Conservation (phyloP, 2,888 invertebrate species). For the Callyntrura sp. region DNA sequence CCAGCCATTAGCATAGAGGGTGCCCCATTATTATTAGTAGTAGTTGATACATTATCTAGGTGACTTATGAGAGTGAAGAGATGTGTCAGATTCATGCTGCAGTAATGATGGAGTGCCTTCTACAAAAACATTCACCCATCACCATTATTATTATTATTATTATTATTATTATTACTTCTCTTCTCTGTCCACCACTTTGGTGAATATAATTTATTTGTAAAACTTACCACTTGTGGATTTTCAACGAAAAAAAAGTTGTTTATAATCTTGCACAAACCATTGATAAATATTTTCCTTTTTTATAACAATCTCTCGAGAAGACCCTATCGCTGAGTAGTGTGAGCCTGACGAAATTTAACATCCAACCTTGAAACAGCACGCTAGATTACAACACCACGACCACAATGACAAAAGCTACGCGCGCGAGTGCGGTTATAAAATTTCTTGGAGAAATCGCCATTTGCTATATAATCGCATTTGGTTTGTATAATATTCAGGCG, state of each 20-base stretch:
- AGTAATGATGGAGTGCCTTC: constrained; percentile 35
- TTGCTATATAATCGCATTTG: neutral
- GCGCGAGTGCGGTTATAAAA: too few relatives aligned
- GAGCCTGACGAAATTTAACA: too few relatives aligned
- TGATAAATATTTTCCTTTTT: neutral
- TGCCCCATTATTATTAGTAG: constrained; percentile 66
- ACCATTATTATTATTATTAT: constrained; percentile 14
- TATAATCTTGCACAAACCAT: neutral
- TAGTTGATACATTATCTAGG: constrained; percentile 24
- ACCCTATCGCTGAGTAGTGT: too few relatives aligned
- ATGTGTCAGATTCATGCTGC: constrained; percentile 27
- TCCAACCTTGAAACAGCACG: too few relatives aligned
- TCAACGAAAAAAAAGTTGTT: neutral
- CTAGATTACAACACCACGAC: too few relatives aligned
- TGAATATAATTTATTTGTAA: constrained; percentile 1
- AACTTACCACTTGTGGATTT: constrained; percentile 2
- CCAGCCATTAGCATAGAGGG: constrained; percentile 69
- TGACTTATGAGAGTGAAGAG: constrained; percentile 53
- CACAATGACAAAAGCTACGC: too few relatives aligned
- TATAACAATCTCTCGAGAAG: too few relatives aligned
- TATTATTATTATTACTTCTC: constrained; percentile 12
- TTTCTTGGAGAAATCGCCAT: neutral
- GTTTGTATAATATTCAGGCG: neutral
- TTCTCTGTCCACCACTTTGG: neutral
- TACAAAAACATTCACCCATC: neutral